Evolutionary conservation across 2,113 vertebrate genomes (phyloP).

Genomic region (Elanus axillaris): DNA sequence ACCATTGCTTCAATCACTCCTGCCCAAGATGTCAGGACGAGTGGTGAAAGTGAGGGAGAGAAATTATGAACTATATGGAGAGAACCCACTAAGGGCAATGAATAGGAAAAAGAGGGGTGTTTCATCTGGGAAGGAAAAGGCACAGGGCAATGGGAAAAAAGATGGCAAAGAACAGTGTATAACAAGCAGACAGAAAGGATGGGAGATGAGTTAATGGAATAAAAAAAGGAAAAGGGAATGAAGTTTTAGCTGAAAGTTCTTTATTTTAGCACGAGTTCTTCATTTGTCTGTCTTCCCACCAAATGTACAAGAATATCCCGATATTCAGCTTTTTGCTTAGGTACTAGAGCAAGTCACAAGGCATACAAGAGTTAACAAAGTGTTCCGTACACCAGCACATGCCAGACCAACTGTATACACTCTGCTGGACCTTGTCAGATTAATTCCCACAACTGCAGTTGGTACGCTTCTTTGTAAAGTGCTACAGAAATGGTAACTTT

Average conservation of each 20-base stretch:
- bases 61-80: background rate
- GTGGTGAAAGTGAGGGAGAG: background rate
- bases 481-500: background rate
- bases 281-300: background rate
- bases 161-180: background rate
- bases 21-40: background rate
- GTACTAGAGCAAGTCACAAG: background rate
- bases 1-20: background rate
- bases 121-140: constrained; percentile 14
- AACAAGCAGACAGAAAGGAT: background rate
- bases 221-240: background rate
- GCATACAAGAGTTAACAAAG: background rate
- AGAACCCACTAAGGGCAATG: background rate
- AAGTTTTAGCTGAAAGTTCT: background rate
- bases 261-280: background rate
- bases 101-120: background rate
- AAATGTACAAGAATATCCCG: background rate
- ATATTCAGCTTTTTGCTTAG: background rate
- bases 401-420: background rate
- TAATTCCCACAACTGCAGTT: background rate
- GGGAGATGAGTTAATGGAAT: background rate
- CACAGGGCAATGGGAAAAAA: background rate
- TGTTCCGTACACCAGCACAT: fast-evolving
- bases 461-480: background rate
- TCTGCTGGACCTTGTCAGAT: background rate